Base-by-base conservation (phyloP, 2,888 invertebrate species). In the Ophion slaviceki region DNA sequence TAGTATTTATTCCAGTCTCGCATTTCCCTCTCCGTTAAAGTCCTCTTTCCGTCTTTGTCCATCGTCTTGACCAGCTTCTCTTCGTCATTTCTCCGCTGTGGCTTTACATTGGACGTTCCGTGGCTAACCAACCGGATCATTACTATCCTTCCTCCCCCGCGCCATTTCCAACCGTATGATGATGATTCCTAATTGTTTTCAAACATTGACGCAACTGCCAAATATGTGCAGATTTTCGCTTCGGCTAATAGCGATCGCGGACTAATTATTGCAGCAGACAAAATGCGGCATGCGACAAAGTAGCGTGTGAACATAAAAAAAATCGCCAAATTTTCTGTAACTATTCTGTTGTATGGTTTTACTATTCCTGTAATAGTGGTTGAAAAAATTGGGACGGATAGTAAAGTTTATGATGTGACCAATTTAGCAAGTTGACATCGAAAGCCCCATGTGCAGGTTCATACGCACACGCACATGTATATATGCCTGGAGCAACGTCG, bases 1-100 rank as follows among this genome's bases (percentile, higher is more conserved):
- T 68, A 71, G 57, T 68, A 68, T 76, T 83, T 76, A 70, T 86
- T 81, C 47, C 68, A 74, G 64, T 79, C 75, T 82, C 79, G 82
- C 62, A 68, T 80, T 78, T 80, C 61, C 72, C 71, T 70, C 70
- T 71, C 53, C 74, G 47, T 62, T 62, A 79, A 70, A 68, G 70
- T 71, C 53, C 66, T 62, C 32, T 57, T 20, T 57, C 45, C 72
- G 36, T 59, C 20, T 62, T 84, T 36, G 36, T 75, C n/a, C 61
- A 62, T 61, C 61, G 36, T 67, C 75, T 72, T 71, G 17, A 32
- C 36, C 57, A 17, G 40, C 67, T 53, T 72, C 53, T 24, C 28
- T 47, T 32, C 66, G 64, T 82, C 71, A 61, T 76, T 82, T 64
- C 76, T 67, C 40, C 53, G 28, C 7, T 24, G 40, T 45, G n/a